Evolutionary conservation across 2,888 invertebrate genomes (phyloP), one percentile per base, ranked within the genome.

Genomic region (Drosophila helvetica): DNA sequence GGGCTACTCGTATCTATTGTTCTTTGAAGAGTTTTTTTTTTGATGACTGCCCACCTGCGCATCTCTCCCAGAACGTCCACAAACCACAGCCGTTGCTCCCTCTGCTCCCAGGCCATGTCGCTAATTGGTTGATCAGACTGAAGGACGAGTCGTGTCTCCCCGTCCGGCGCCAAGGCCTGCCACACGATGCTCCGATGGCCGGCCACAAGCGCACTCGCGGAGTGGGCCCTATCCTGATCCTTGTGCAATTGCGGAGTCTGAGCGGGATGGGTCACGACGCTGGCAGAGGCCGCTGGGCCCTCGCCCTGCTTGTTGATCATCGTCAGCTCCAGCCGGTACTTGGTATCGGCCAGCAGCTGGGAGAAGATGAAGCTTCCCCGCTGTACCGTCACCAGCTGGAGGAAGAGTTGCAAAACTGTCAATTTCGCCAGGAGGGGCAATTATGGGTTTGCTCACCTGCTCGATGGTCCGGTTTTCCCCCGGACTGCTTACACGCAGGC

Each of bases 291-390:
- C 6, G 94, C 92, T 0, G 97, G 97, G 3, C 98, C 97, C 82
- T 95, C 95, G 3, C 97, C 97, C 33, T 95, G 94, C 2, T 94
- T 94, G 89, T 97, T 97, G 75, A 95, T 93, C 95, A 97, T 96
- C 3, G 95, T 94, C 22, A 97, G 94, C 15, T 95, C 94, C n/a
- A 97, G 93, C 7, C 94, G 94, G 89, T 97, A 98, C 85, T 95
- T 95, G 22, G 94, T 94, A 25, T 94, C 93, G 0, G 96, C 94
- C 56, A 93, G 92, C 74, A 97, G 92, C 89, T 96, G 95, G 92
- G 60, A 69, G 15, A 89, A 83, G 33, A 90, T 71, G 53, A 68
- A 80, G 55, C 78, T 82, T 2, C 27, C 17, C 1, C 75, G 69
- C 6, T 70, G 48, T 0, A 75, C 62, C 0, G 84, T 66, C 33